Evolutionary conservation across 2,113 vertebrate genomes (phyloP), one percentile per base, ranked within the genome.

Genomic region (Nothocercus julius): DNA sequence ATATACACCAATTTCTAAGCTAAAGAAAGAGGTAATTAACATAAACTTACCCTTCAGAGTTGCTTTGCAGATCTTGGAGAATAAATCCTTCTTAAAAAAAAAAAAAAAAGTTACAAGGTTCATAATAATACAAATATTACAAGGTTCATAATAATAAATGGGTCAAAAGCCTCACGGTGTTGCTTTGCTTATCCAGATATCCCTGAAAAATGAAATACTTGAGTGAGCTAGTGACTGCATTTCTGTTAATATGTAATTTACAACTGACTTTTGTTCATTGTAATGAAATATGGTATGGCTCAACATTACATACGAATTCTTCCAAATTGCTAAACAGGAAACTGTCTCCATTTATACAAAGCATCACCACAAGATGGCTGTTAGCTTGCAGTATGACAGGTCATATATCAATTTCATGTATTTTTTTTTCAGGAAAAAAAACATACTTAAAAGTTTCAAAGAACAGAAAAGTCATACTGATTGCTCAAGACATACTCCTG

Each of bases 131-230:
- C 64, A 96, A 76, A 82, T 82, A 42, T 95, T 95, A 34, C 83
- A 72, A 61, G 93, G 92, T 53, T 96, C 88, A 11, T 85, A 72
- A 56, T 84, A 93, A 76, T 88, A 96, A 80, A 85, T 75, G 85
- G 28, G 64, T 67, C 49, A 86, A 82, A 20, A 96, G 90, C 42
- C 90, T 88, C 18, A 34, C 79, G 27, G 83, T 84, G 54, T 74
- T 45, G 21, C 85, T 88, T 68, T 92, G 47, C 45, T 49, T 53
- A 86, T 90, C 72, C 68, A 90, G 34, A 66, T 94, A 94, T 13
- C 83, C 79, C 95, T 96, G 53, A 7, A 85, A 38, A 66, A 58
- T 16, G 66, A 64, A 73, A 74, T 49, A 66, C 38, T 66, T 64
- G 18, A 28, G 27, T 66, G 36, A 64, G 30, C 20, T 15, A 66